Base-by-base conservation (phyloP, 2,888 invertebrate genomes). In the Troides oblongomaculatus region DNA sequence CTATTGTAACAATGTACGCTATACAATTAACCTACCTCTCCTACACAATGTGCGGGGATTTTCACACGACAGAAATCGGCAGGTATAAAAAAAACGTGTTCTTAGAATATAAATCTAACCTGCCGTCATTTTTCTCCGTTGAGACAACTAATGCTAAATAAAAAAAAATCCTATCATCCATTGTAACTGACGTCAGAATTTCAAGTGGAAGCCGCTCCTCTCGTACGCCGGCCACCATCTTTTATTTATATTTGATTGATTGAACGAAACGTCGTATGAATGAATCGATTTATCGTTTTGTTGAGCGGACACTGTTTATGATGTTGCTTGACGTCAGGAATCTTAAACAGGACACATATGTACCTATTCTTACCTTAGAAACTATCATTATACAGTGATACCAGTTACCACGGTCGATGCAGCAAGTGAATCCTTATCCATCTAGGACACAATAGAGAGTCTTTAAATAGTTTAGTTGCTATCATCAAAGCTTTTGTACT, bases 211-310 rank as follows among this genome's bases (percentile, higher is more conserved):
- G 82, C 78, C 80, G 83, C 79, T 84, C 80, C 83, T 82, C 82
- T 78, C 80, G 80, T 79, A 75, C 74, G 75, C 74, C 81, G 76
- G 79, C 53, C 79, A 77, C 78, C 81, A 90, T 90, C 85, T 90
- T 89, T 90, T 90, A 90, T 90, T 88, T 90, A 89, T 91, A 84
- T 77, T 85, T 89, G 90, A 90, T 89, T 84, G 89, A 90, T 90
- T 87, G 83, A 86, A 82, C 85, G 80, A 84, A 88, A 84, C 84
- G 84, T 84, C 86, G 82, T 82, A 84, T 88, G 88, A 90, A 90
- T 90, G 89, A 90, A 88, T 89, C 85, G 87, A 88, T 89, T 87
- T 87, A 88, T 86, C 84, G 83, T 83, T 84, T 84, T 78, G 84
- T 83, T 80, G 78, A 79, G 79, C 81, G 83, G 84, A 85, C 83